Base-by-base conservation (phyloP, 2,113 vertebrate species). In the Pungitius pungitius region DNA sequence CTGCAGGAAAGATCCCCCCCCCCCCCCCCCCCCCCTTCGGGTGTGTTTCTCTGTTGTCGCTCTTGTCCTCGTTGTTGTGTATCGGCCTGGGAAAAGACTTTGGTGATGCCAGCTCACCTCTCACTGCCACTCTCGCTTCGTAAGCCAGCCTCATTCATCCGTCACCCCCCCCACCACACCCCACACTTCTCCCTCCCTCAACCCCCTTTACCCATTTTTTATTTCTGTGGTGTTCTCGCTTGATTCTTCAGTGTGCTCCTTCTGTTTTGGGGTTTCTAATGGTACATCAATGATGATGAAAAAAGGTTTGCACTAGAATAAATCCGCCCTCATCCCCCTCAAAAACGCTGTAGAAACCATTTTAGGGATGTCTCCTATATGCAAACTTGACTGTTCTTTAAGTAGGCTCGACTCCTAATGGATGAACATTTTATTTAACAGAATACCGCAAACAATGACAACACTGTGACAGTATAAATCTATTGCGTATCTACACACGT, bases 71-170 rank as follows among this genome's bases (percentile, higher is more conserved):
- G 86, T 92, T 85, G 80, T 86, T 54, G 80, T 87, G 75, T 87
- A 87, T 84, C 87, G 91, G 84, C 89, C 90, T 91, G 85, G 90
- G 85, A 93, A 90, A 92, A 89, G 94, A 93, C 95, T 96, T 95
- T 95, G 96, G 95, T 95, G 95, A 95, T 96, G 96, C 95, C 95
- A 95, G 92, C 95, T 96, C 93, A 93, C 95, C 92, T 85, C 87
- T 94, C 91, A 92, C 92, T 90, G 87, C 89, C 92, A 89, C 92
- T 77, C 80, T 87, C 82, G 89, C 92, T 93, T 91, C 89, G 83
- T 91, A 92, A 92, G 93, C 93, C 91, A 92, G 93, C 87, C 86
- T 88, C 93, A 92, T 95, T n/a, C 90, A 87, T 93, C 84, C 40
- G 94, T 93, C 94, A 93, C 76, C 47, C 81, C 69, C 39, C 52